Percentiles rank a stretch among this genome's conserved stretches.
Evolutionary conservation across 2,797 vertebrate species (phyloP).

Genomic region (Coregonus suidteri): DNA sequence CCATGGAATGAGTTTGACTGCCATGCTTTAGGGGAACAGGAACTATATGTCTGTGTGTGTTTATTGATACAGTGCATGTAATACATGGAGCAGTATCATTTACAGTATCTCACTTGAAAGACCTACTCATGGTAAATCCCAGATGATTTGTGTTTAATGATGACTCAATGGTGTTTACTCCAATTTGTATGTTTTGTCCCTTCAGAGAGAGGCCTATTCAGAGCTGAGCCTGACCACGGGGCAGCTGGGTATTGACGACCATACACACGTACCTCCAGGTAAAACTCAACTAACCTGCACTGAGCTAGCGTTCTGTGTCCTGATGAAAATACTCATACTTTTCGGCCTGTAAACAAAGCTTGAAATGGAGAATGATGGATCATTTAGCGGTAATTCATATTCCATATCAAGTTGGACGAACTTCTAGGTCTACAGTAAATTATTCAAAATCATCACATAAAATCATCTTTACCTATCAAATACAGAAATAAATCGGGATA

Average conservation of each 20-base stretch:
- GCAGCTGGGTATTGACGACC: conserved; percentile 93
- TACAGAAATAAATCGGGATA: conserved; percentile 20
- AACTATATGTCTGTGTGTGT: neutral
- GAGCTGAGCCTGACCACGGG: conserved; percentile 86
- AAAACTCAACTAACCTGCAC: conserved; percentile 24
- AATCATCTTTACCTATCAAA: conserved; percentile 36
- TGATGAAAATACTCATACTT: neutral
- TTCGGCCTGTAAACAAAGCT: neutral
- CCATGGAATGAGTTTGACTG: no score
- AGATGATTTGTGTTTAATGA: neutral
- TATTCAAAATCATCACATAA: conserved; percentile 5
- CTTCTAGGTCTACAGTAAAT: neutral
- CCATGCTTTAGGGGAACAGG: neutral
- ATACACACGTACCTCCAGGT: conserved; percentile 90
- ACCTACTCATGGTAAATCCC: neutral
- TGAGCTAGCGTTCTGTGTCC: neutral
- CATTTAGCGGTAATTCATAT: neutral
- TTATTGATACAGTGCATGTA: neutral
- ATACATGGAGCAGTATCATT: neutral
- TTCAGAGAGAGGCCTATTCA: conserved; percentile 85
- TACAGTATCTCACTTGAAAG: neutral
- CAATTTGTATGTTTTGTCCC: neutral
- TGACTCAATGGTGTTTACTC: neutral
- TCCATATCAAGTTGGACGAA: neutral
- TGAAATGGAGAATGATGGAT: neutral